Conservation (phyloP, 53 echinoderm and acorn worm species). For the Stichopus horrens region DNA sequence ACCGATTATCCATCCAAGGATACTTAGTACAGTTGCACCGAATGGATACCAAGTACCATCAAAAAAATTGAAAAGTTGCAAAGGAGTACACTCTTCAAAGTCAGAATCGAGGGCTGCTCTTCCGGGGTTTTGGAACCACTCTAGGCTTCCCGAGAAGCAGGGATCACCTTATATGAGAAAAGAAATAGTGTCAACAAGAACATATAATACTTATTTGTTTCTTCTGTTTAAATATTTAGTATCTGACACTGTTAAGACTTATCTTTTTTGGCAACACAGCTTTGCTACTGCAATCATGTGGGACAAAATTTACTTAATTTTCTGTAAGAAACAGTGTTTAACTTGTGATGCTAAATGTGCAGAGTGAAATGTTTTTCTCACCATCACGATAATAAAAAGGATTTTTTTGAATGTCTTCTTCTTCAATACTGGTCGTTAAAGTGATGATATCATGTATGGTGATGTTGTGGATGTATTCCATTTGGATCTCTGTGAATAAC, state of each 20-base stretch:
- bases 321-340: no score
- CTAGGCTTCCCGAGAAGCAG: conserved; percentile 1
- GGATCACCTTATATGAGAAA: conserved; percentile 7
- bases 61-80: not conserved
- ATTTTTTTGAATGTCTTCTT: conserved; percentile 43
- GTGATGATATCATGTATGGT: conserved; percentile 56
- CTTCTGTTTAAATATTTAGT: no score
- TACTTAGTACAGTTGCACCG: not conserved
- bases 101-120: conserved; percentile 6
- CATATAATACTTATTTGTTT: not conserved
- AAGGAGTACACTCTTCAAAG: not conserved
- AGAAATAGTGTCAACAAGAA: not conserved
- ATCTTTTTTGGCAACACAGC: no score
- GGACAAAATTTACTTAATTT: no score
- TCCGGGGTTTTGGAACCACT: conserved; percentile 10
- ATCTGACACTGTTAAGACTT: no score
- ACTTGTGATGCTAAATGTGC: no score
- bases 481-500: conserved; percentile 50
- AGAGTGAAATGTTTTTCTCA: not conserved
- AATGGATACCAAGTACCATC: conserved; percentile 9
- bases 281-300: no score
- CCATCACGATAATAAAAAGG: conserved; percentile 40
- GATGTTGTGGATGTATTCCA: conserved; percentile 50
- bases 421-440: conserved; percentile 38
- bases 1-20: conserved; percentile 21